Conservation (phyloP, 2,888 invertebrate genomes). For the Eilema griseolum region DNA sequence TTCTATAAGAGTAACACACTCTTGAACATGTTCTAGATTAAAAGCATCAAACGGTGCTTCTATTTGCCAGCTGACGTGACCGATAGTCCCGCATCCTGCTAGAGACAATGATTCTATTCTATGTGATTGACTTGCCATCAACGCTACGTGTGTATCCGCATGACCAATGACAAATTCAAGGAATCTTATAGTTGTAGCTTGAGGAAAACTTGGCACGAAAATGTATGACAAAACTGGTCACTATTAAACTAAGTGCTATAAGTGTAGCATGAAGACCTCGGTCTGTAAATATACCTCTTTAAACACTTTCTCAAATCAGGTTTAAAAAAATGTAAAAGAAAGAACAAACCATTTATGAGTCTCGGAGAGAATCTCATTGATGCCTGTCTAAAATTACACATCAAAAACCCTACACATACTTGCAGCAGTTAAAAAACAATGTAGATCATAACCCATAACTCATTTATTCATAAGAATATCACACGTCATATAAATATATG, state of each 20-base stretch:
- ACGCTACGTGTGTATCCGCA: neutral
- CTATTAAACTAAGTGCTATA: neutral
- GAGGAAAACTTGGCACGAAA: neutral
- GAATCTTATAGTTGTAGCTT: neutral
- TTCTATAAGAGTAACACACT: neutral
- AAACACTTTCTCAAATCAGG: too few relatives aligned
- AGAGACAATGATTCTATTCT: conserved; percentile 34
- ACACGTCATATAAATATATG: too few relatives aligned
- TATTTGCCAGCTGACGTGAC: conserved; percentile 19
- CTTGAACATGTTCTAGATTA: neutral
- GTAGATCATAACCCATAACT: too few relatives aligned
- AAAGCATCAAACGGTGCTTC: conserved; percentile 10
- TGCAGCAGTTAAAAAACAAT: too few relatives aligned
- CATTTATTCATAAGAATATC: too few relatives aligned
- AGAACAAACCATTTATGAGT: too few relatives aligned
- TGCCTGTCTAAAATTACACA: neutral
- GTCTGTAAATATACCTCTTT: too few relatives aligned
- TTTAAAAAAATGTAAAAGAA: too few relatives aligned
- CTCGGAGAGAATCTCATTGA: too few relatives aligned
- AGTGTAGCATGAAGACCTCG: too few relatives aligned
- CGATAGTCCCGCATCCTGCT: conserved; percentile 48
- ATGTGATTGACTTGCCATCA: conserved; percentile 23
- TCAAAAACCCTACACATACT: neutral
- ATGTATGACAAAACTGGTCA: neutral
- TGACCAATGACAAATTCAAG: neutral